Evolutionary conservation across 2,888 invertebrate species (phyloP), one percentile per base, ranked within the genome.

Genomic region (Lithophane ornitopus): DNA sequence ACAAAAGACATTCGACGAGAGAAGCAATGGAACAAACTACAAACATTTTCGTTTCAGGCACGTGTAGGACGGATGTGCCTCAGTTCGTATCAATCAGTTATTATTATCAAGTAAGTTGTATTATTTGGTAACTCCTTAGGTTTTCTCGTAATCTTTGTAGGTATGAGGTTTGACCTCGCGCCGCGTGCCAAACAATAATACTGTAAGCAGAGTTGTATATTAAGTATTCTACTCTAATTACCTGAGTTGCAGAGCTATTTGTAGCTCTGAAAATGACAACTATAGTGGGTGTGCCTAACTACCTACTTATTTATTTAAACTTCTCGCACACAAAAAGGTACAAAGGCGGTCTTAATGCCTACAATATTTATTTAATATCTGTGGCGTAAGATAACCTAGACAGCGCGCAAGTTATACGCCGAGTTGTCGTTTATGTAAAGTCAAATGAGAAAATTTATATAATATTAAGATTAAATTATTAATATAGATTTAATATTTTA

Each of bases 141-240:
- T 28, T 70, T 62, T 79, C n/a, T 41, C 28, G n/a, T 62, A 76
- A 76, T 56, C 59, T 61, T 78, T 78, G 26, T 54, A 7, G 46
- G 12, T 49, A 52, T 63, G 62, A 3, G 46, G 12, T 49, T 69
- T 63, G 62, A 44, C 62, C 72, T n/a, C n/a, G n/a, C 2, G 79
- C 19, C 70, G 8, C 54, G 41, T 26, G 41, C 62, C 49, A 34
- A 22, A 44, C 12, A 41, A 56, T n/a, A 54, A 34, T 49, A 56
- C n/a, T 70, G 22, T 61, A n/a, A 34, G n/a, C 8, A 12, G 49
- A 16, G 22, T 26, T 66, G 8, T 49, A 12, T 26, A 44, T 28
- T 3, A n/a, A 28, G 4, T 14, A 14, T 39, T n/a, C 9, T 26
- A 41, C 26, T 41, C 16, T 19, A 11, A 66, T 66, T 39, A 52